Evolutionary conservation across 2,888 invertebrate species (phyloP).

Genomic region (Mesopsocus fuscifrons): DNA sequence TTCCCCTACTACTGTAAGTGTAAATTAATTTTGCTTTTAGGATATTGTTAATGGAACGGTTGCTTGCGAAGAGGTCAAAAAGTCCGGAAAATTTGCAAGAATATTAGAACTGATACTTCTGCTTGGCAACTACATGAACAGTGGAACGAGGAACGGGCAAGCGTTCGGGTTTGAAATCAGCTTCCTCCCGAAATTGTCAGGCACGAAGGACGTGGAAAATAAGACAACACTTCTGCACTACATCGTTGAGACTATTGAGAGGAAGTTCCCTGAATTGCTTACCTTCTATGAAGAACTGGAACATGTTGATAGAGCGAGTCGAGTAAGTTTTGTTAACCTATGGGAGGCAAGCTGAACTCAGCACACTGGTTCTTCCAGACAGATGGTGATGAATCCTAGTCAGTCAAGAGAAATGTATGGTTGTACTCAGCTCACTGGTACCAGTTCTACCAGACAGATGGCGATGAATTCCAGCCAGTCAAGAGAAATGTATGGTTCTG

Average conservation of each 20-base stretch:
- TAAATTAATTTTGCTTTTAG: slow-evolving; percentile 29
- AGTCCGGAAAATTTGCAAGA: slow-evolving; percentile 74
- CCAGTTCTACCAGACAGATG: no score
- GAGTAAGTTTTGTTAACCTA: no score
- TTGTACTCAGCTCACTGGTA: no score
- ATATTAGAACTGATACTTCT: slow-evolving; percentile 76
- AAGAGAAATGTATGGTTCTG: no score
- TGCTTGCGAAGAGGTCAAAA: slow-evolving; percentile 84
- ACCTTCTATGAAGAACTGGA: slow-evolving; percentile 73
- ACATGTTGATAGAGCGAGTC: slow-evolving; percentile 51
- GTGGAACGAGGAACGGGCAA: slow-evolving; percentile 81
- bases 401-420: no score
- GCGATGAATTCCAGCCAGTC: no score
- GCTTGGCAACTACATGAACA: slow-evolving; percentile 93
- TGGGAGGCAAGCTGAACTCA: no score
- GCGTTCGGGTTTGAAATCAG: slow-evolving; percentile 95
- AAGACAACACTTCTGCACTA: slow-evolving; percentile 85
- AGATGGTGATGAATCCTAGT: no score
- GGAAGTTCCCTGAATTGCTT: slow-evolving; percentile 68
- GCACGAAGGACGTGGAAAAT: slow-evolving; percentile 86
- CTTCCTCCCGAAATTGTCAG: slow-evolving; percentile 76
- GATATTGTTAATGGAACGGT: slow-evolving; percentile 89
- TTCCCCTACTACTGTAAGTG: no score
- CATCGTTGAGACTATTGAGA: slow-evolving; percentile 70
- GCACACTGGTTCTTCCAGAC: no score